Base-by-base conservation (phyloP, 1,140 invertebrate genomes). In the Sarcophaga bullata region DNA sequence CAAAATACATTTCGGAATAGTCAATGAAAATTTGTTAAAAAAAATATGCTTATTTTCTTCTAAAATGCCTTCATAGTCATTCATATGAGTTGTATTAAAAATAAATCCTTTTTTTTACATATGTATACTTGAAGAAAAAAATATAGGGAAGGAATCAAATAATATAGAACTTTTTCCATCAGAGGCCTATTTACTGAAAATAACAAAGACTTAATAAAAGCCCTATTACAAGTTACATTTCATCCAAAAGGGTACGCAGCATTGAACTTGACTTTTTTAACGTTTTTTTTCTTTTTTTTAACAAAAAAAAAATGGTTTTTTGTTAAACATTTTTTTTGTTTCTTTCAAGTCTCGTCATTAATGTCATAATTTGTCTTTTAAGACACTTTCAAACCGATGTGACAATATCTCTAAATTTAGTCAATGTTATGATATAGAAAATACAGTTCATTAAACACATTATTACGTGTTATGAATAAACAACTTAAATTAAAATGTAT, bases 391-490 rank as follows among this genome's bases (percentile, higher is more conserved):
- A 58, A 68, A 68, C 17, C 19, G 58, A 68, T 68, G 58, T 68
- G 62, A 9, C 62, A 19, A n/a, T 0, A 19, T 9, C n/a, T 52
- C 5, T 9, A 9, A 52, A 50, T 78, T 17, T 17, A 19, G n/a
- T 78, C 75, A 78, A 50, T 78, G 48, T 78, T 78, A 19, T 78
- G 17, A 78, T 25, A 13, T 48, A 50, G 17, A 78, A 78, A 78
- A 50, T 78, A 52, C 75, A 78, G 75, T 78, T 78, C 75, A 78
- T 46, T 78, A 78, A 78, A 78, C 75, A 78, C 50, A 47, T 47
- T 78, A 46, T 50, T 19, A 78, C 75, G 75, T 78, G 75, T 4
- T 17, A 2, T 11, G 10, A 49, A 78, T 78, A 13, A 25, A n/a
- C 17, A 68, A 68, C n/a, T 58, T 15, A 58, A 37, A 37, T 37